Conservation (phyloP, 2,888 invertebrate species). For the Tenthredo scrophulariae region DNA sequence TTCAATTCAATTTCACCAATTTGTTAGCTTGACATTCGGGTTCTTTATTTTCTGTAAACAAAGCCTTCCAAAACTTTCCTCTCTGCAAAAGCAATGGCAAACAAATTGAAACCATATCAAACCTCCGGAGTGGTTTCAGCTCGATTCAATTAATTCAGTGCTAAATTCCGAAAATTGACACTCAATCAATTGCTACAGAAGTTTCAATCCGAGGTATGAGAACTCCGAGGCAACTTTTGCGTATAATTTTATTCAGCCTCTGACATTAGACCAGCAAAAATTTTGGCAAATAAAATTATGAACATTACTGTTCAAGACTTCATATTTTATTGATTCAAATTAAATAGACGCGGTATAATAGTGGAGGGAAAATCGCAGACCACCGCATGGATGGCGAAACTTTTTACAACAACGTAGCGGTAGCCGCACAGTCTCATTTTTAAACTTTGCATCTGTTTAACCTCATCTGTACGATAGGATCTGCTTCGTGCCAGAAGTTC, state of each 20-base stretch:
- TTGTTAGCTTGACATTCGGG: background rate
- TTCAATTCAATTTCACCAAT: slow-evolving; percentile 4
- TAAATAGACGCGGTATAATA: background rate
- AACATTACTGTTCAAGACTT: background rate
- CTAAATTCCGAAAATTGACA: background rate
- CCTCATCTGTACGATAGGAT: background rate
- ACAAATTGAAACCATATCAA: slow-evolving; percentile 4
- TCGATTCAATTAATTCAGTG: slow-evolving; percentile 4
- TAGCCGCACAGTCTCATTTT: background rate
- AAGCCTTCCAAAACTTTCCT: background rate
- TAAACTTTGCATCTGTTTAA: slow-evolving; percentile 37
- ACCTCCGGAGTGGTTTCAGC: background rate
- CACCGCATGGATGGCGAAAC: background rate
- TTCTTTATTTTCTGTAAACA: slow-evolving; percentile 4
- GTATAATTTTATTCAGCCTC: background rate
- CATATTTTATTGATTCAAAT: background rate
- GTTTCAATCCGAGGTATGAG: background rate
- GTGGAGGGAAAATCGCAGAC: background rate
- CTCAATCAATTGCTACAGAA: background rate
- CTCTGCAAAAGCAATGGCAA: background rate
- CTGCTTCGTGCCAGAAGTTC: slow-evolving; percentile 11
- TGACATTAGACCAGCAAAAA: background rate
- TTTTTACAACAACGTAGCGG: slow-evolving; percentile 11
- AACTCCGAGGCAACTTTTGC: background rate
- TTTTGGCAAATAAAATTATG: background rate